Evolutionary conservation across 2,113 vertebrate genomes (phyloP), one percentile per base, ranked within the genome.

Genomic region (Drymodes brunneopygia): DNA sequence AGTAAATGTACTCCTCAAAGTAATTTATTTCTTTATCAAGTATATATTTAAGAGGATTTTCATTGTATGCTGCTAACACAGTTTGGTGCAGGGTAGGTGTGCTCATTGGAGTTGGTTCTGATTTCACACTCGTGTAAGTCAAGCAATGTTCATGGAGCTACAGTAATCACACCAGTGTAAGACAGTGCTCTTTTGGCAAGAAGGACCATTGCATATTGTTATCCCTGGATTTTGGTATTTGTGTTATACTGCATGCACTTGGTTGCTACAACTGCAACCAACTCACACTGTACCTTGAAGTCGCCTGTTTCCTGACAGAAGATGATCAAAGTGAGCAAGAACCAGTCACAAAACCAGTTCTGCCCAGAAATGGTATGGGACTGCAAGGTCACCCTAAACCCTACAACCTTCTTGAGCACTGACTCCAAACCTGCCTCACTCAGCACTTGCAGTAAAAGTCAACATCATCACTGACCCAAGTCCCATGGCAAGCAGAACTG

Each of bases 21-120:
- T 95, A 84, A 96, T 94, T 96, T 89, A 81, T 84, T 96, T 96
- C 92, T 97, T 95, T 97, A 88, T 96, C 88, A 42, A 88, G 86
- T 67, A 87, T 84, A 75, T 45, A 21, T 92, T 81, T 91, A 95
- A 96, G 86, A 94, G 72, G 57, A 64, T 77, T 96, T 95, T 92
- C 81, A 77, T n/a, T 81, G 81, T 71, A 57, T 58, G 28, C 69
- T 85, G 93, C 48, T 86, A 88, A 81, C 64, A 72, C 7, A 71
- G 73, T 72, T 70, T 73, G 93, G 69, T 70, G 79, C 62, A 47
- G 47, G 62, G 67, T 6, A 36, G 65, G 81, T 40, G 29, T 0
- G 2, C 57, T 92, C 53, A 31, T 51, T 72, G 44, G 48, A 80
- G 24, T 40, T 25, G 47, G 44, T 44, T 70, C 88, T 27, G 74